A percentile compares a stretch with the other conserved stretches of the same genome.
These are phyloP conservation scores for Gobio gobio DNA, from an alignment of 2,113 vertebrate species.

Conservation along the genomic window DNA sequence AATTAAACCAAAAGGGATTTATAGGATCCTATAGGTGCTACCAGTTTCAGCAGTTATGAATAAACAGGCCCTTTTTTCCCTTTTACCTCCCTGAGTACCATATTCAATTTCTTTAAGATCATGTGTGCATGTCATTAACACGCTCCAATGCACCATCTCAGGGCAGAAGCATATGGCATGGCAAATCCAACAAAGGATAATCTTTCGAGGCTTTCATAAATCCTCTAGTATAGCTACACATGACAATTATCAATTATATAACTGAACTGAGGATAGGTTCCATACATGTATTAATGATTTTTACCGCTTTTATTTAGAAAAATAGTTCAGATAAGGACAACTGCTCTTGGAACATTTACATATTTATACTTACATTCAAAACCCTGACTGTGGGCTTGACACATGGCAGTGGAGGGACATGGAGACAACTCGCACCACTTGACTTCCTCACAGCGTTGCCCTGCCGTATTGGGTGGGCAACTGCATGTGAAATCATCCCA, in stretches of 20 bases:
- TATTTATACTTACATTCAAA: slow-evolving; percentile 86
- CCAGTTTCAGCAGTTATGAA: neutral
- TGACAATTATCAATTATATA: slow-evolving; percentile 14
- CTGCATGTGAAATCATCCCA: slow-evolving; percentile 90
- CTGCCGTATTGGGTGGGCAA: slow-evolving; percentile 83
- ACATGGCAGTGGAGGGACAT: slow-evolving; percentile 79
- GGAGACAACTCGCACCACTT: slow-evolving; percentile 86
- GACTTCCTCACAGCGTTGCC: slow-evolving; percentile 83
- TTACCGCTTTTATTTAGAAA: neutral
- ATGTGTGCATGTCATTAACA: slow-evolving; percentile 17
- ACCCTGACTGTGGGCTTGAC: slow-evolving; percentile 79
- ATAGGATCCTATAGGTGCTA: neutral
- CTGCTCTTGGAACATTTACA: neutral
- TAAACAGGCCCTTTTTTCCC: neutral
- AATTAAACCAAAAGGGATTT: neutral
- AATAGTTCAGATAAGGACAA: neutral
- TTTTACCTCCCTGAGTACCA: neutral
- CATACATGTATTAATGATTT: neutral
- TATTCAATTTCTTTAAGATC: neutral
- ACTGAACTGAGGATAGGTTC: neutral
- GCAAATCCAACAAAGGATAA: slow-evolving; percentile 46
- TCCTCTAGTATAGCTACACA: slow-evolving; percentile 17
- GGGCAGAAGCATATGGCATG: neutral
- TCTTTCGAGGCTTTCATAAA: slow-evolving; percentile 26
- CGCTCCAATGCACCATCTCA: neutral